phyloP scores from a whole-genome alignment of 2,797 vertebrate species.

The Oreochromis grahami region DNA sequence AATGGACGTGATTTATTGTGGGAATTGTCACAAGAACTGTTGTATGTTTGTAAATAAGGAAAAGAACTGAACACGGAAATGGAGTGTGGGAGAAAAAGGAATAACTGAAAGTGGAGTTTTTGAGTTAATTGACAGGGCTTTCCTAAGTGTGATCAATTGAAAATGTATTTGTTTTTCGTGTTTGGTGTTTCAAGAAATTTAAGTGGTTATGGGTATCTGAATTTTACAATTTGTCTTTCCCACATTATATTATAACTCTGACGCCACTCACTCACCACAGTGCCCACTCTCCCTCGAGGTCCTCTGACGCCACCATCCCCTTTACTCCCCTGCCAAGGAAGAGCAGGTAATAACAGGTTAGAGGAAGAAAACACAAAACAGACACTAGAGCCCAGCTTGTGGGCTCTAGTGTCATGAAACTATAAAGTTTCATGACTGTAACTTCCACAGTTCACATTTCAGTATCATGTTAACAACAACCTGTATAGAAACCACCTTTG shows the following conservation, averaged over 20 bases:
- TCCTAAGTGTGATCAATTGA: background rate
- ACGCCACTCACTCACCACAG: constrained; percentile 53
- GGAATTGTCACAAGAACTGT: background rate
- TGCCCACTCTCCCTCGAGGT: constrained; percentile 58
- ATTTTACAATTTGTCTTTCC: background rate
- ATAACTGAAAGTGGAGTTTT: background rate
- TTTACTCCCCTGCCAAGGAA: constrained; percentile 61
- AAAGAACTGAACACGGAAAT: background rate
- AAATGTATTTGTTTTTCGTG: background rate
- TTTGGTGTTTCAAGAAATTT: background rate
- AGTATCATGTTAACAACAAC: background rate
- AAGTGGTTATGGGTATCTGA: background rate
- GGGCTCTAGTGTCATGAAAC: no score
- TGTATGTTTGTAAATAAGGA: background rate
- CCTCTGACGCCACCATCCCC: constrained; percentile 65
- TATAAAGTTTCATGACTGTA: background rate
- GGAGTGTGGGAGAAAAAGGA: background rate
- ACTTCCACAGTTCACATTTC: background rate
- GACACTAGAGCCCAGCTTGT: fast-evolving
- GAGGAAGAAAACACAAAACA: background rate
- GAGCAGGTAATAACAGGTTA: background rate
- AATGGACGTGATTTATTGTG: background rate
- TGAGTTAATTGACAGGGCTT: background rate
- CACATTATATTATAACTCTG: background rate
- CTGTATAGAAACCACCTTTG: background rate